Evolutionary conservation across 2,888 invertebrate genomes (phyloP).

Genomic region (Glyphotaelius pellucidus): DNA sequence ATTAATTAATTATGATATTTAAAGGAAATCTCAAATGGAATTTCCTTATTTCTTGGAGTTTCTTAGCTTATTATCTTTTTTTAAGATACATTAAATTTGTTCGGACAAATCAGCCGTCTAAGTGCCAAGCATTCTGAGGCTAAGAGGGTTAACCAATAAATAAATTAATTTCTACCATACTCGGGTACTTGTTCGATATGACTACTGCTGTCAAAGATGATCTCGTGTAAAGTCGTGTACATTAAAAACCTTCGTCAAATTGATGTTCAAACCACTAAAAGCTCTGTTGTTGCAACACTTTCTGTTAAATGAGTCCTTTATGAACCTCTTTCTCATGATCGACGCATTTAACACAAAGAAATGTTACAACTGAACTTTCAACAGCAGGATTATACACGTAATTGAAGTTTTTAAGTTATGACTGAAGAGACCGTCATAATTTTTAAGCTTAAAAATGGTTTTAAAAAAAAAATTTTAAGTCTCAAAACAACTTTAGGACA

Average conservation of each 20-base stretch:
- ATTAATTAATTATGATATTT: no score
- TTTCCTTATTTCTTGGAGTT: no score
- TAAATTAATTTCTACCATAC: neutral
- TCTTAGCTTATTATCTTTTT: no score
- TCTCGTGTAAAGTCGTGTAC: neutral
- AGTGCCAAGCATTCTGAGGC: neutral
- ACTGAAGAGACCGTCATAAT: neutral
- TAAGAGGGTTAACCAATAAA: neutral
- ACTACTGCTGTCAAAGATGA: neutral
- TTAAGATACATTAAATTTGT: neutral
- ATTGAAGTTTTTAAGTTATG: neutral
- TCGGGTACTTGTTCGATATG: neutral
- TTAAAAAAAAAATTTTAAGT: neutral
- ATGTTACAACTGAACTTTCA: neutral
- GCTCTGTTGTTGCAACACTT: no score
- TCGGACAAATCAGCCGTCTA: neutral
- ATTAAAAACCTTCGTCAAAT: neutral
- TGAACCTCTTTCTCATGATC: neutral
- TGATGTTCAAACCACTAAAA: no score
- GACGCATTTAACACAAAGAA: neutral
- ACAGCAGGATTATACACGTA: neutral
- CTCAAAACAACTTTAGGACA: neutral
- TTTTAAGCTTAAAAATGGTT: no score
- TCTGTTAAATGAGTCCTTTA: no score
- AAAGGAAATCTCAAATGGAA: no score